Base-by-base conservation (phyloP, 2,113 vertebrate species). In the Tragelaphus scriptus region DNA sequence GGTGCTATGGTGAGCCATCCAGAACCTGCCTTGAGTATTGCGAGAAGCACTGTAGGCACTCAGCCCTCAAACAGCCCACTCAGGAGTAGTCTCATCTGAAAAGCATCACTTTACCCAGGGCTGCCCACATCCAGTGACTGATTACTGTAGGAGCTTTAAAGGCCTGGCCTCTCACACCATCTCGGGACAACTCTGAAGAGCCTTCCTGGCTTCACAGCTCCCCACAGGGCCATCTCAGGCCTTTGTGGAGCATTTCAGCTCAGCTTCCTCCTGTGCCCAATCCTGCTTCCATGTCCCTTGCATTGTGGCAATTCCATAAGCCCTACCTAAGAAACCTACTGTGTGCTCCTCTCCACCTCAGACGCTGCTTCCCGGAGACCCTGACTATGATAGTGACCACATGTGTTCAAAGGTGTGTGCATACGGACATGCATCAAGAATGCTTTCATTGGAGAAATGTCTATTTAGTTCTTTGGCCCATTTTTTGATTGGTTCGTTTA, bases 81-180 rank as follows among this genome's bases (percentile, higher is more conserved):
- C 13, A 14, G 71, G 40, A 58, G 23, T 11, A 36, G 49, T 21
- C 30, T 89, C 16, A 1, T 44, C n/a, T 36, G 47, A 44, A 90
- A 63, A 85, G 77, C 4, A 17, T 63, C 30, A 19, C 5, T 30
- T 94, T 6, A 23, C 36, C 56, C 17, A 75, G 77, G 12, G 19
- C 9, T 2, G 1, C 32, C 53, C 13, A 30, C 3, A 10, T 26
- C 3, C 9, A 77, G 2, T 7, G 71, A 40, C 59, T 71, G 28
- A n/a, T 25, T n/a, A 10, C 36, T 6, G 2, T 1, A 16, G 12
- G 53, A 16, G 6, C 16, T n/a, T 0, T 32, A 6, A 87, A 77
- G 49, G 3, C 58, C n/a, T 59, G 30, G 17, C 32, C 26, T 86
- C 53, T 88, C 44, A 15, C 1, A 19, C 9, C 61, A 49, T 26